Conservation (phyloP, 2,113 vertebrate species). For the Geococcyx californianus region DNA sequence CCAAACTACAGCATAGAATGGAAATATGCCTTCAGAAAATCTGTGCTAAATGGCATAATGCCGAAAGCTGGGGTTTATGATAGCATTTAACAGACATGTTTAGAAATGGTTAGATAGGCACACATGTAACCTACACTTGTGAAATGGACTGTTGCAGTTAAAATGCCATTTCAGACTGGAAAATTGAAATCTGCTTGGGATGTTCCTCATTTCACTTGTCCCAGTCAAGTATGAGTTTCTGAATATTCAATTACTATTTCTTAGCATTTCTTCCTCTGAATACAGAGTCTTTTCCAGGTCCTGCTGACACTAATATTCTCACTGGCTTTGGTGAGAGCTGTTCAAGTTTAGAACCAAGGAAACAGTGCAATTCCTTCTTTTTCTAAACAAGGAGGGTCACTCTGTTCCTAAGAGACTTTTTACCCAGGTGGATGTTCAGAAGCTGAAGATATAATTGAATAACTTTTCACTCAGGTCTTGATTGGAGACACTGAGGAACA, state of each 20-base stretch:
- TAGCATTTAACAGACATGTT: not conserved
- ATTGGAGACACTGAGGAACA: not conserved
- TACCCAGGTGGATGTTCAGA: not conserved
- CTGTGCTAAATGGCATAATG: not conserved
- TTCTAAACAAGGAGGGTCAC: not conserved
- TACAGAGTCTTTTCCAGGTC: not conserved
- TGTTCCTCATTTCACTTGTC: not conserved
- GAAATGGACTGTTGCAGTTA: not conserved
- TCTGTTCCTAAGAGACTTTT: not conserved
- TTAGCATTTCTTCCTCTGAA: not conserved
- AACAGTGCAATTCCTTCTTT: not conserved
- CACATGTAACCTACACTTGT: fast-evolving
- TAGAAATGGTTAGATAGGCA: not conserved
- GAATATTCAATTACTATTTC: not conserved
- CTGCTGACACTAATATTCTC: not conserved
- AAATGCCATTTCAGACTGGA: not conserved
- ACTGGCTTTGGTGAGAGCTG: not conserved
- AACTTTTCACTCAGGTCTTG: not conserved
- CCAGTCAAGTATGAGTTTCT: not conserved
- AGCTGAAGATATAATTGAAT: not conserved
- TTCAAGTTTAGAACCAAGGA: not conserved
- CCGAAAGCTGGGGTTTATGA: not conserved
- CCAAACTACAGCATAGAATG: not conserved
- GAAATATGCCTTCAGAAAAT: not conserved
- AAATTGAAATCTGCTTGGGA: not conserved